Percentiles rank a stretch among this genome's conserved stretches.
Conservation (phyloP, 2,113 vertebrate genomes). For the Petrocephalus microphthalmus region DNA sequence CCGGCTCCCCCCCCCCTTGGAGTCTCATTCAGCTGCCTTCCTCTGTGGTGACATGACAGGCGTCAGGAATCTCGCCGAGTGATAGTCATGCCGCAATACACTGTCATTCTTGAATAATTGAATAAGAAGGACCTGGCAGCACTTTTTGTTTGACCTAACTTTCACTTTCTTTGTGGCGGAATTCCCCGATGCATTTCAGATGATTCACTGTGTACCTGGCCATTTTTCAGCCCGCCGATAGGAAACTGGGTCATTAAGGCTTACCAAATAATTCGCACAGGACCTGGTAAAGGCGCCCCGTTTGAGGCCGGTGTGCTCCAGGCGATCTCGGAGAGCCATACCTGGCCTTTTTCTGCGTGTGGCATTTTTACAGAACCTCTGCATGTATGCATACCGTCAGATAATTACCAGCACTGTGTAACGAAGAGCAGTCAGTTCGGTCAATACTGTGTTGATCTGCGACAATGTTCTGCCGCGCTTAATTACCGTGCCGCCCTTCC, state of each 20-base stretch:
- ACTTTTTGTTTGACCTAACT: conserved; percentile 9
- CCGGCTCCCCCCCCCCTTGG: neutral
- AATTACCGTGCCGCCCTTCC: neutral
- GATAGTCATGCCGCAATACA: neutral
- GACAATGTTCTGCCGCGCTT: neutral
- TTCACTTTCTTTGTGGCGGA: conserved; percentile 8
- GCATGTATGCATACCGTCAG: neutral
- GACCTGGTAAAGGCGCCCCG: neutral
- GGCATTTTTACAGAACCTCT: neutral
- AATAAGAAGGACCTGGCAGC: neutral
- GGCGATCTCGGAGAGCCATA: neutral
- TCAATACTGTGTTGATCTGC: neutral
- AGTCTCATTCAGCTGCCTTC: conserved; percentile 6
- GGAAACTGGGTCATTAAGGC: conserved; percentile 18
- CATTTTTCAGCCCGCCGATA: neutral
- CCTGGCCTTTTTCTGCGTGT: neutral
- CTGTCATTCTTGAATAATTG: neutral
- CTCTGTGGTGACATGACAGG: conserved; percentile 29
- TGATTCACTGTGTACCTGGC: conserved; percentile 7
- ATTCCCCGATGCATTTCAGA: neutral
- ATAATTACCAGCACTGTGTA: neutral
- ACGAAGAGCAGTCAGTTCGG: neutral
- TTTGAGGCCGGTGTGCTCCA: neutral
- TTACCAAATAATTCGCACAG: neutral
- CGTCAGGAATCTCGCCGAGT: conserved; percentile 9